Evolutionary conservation across 2,888 invertebrate species (phyloP), one percentile per base, ranked within the genome.

Genomic region (Megastigmus dorsalis): DNA sequence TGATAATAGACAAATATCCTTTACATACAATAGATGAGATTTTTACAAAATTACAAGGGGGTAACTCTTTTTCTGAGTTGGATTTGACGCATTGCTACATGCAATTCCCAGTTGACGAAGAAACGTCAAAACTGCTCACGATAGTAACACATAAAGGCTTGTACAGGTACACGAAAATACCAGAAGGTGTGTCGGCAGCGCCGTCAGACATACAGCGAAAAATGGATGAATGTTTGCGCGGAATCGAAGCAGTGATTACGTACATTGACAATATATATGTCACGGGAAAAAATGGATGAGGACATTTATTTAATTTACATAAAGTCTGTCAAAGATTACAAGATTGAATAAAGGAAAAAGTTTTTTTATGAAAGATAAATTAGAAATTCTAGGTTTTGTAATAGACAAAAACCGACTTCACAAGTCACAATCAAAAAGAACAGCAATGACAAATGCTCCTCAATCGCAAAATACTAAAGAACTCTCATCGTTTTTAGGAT

Each of bases 191-290:
- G 10, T 43, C 73, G 10, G 15, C 52, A 1, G 59, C 52, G 5
- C 60, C 60, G 28, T 80, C 82, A 20, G 82, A 82, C 50, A 82
- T 83, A 62, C 82, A 83, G 65, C 71, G 78, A 62, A 78, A 80
- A 30, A 81, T 83, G 79, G 83, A 85, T 23, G 62, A 75, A 28
- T 68, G 83, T 28, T 60, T 83, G 18, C 36, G 50, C 20, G 80
- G 77, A n/a, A 75, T 82, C 9, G 55, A 54, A 65, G 75, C 76
- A 13, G 76, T 77, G 1, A 75, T 76, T 0, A 38, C 71, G 6
- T 82, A 77, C 54, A 41, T 82, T 6, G 83, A 82, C 60, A 81
- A 82, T 45, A 77, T 78, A 15, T 78, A 81, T 26, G 55, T 81
- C 4, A 79, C 73, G 48, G 79, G 76, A 26, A 41, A 74, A 20